These are phyloP conservation scores for Macrotus californicus DNA, from an alignment of 2,113 vertebrate species.

Conservation along the genomic window DNA sequence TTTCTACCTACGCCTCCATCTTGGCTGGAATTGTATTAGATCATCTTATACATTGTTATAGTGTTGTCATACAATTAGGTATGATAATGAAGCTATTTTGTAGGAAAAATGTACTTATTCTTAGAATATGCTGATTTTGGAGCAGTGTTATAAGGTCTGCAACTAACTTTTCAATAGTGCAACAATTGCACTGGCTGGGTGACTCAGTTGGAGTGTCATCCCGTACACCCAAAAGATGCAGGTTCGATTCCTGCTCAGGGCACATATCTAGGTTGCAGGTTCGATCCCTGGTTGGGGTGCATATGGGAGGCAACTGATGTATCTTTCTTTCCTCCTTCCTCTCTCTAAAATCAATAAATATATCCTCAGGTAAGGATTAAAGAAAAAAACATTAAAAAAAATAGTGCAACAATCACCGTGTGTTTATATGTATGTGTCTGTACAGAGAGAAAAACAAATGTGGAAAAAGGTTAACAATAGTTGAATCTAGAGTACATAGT, in stretches of 20 bases:
- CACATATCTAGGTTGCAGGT: no score
- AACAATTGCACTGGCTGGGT: neutral
- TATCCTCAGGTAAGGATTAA: no score
- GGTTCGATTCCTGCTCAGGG: no score
- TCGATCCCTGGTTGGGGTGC: no score
- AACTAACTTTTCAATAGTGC: neutral
- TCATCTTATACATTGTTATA: neutral
- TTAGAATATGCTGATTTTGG: neutral
- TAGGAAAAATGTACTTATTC: neutral
- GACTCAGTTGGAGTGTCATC: no score
- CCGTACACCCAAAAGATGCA: no score
- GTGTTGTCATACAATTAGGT: neutral
- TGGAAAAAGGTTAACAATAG: neutral
- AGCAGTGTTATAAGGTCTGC: neutral
- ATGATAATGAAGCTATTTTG: neutral
- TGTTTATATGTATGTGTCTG: neutral
- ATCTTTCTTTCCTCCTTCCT: no score
- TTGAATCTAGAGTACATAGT: neutral
- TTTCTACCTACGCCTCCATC: no score
- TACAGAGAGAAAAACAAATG: neutral
- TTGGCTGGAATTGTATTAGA: no score
- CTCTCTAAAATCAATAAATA: no score
- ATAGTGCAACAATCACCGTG: neutral
- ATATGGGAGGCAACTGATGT: no score
- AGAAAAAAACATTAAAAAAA: neutral